Evolutionary conservation across 2,113 vertebrate genomes (phyloP), one percentile per base, ranked within the genome.

Genomic region (Otus sunia): DNA sequence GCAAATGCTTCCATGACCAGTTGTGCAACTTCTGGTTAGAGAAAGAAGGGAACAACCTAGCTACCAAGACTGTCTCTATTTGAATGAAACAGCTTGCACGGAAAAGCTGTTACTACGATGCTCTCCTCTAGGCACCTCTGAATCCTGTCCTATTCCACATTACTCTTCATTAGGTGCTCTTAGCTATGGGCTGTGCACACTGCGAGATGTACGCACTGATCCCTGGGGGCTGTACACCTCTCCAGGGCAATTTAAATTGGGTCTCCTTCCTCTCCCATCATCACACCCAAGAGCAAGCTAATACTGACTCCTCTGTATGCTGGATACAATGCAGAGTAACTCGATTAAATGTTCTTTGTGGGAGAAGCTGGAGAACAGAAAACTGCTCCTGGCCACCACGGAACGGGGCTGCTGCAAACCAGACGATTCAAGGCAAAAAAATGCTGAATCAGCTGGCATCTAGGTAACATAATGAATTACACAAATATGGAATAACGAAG

Each of bases 131-230:
- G 72, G 23, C 26, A 59, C 13, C 56, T 64, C 63, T 43, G 37
- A 47, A 81, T 45, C 17, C 49, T 37, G 58, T 32, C 30, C 30
- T 80, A 15, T 26, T 75, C 18, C 3, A 1, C 15, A 49, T 34
- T 30, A 30, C 23, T 49, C 43, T 23, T 88, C 60, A 37, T 10
- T 32, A 39, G 53, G 6, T 55, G 63, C 27, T 39, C 32, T 59
- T 23, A 69, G 29, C 23, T 14, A 41, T 0, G 1, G 22, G 29
- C 45, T 20, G 18, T 16, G 30, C 21, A 32, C 16, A 21, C 20
- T 8, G 6, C 26, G 34, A 62, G 32, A 29, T 0, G 0, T 36
- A n/a, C 1, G 0, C 41, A 16, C 23, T 30, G 43, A 36, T 34
- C 45, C 29, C 18, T 36, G n/a, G 29, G 75, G 53, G 39, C 26